These are phyloP conservation scores for Thryonomys swinderianus DNA, from an alignment of 2,113 vertebrate species.

Conservation along the genomic window DNA sequence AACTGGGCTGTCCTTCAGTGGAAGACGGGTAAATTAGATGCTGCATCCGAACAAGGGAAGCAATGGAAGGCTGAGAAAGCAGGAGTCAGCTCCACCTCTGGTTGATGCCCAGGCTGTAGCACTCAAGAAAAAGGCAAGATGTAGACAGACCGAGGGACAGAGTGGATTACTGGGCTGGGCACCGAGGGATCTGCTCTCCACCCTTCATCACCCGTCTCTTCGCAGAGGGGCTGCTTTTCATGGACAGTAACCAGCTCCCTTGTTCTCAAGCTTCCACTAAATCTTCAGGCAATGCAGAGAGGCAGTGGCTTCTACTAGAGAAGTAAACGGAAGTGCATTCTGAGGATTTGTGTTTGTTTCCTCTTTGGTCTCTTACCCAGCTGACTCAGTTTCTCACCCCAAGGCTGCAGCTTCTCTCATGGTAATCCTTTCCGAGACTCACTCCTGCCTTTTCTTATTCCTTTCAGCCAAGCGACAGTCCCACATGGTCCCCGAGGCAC, in stretches of 20 bases:
- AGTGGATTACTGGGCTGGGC: background rate
- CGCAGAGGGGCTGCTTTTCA: background rate
- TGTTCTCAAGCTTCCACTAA: background rate
- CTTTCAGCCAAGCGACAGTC: background rate
- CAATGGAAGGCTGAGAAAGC: background rate
- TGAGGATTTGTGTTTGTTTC: background rate
- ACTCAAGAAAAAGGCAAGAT: background rate
- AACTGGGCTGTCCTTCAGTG: background rate
- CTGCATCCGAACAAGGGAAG: too few relatives aligned
- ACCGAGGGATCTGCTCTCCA: background rate
- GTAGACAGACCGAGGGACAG: too few relatives aligned
- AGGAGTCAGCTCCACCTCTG: background rate
- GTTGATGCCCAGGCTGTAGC: background rate
- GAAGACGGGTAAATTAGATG: background rate
- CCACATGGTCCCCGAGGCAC: background rate
- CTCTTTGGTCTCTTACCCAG: background rate
- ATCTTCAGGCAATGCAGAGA: background rate
- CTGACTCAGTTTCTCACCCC: background rate
- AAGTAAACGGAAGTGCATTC: background rate
- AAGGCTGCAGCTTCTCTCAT: background rate
- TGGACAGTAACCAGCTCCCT: background rate
- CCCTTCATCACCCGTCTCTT: background rate
- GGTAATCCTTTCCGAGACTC: background rate
- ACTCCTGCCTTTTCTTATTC: background rate
- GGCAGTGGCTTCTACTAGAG: background rate